Percentiles rank a stretch among this genome's conserved stretches.
phyloP scores from a whole-genome alignment of 2,113 vertebrate genomes.

The Plotosus lineatus region DNA sequence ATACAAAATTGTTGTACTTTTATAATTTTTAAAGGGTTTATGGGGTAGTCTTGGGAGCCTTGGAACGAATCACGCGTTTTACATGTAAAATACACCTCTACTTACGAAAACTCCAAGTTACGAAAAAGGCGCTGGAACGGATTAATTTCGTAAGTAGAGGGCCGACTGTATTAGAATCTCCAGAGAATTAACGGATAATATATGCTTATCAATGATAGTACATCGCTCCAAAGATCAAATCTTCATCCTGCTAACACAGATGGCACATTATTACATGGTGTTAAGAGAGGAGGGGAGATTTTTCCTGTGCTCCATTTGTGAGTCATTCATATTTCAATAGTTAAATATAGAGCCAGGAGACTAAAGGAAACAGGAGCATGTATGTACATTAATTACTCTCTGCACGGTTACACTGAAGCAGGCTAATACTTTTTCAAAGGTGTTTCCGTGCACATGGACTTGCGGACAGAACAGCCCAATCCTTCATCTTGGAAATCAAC shows the following conservation, averaged over 20 bases:
- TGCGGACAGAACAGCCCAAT: conserved; percentile 59
- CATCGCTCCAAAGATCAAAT: conserved; percentile 28
- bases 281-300: conserved; percentile 57
- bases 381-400: conserved; percentile 68
- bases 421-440: too few relatives aligned
- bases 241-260: conserved; percentile 45
- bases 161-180: too few relatives aligned
- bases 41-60: too few relatives aligned
- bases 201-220: conserved; percentile 2
- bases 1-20: too few relatives aligned
- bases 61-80: too few relatives aligned
- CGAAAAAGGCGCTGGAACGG: too few relatives aligned
- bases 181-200: neutral
- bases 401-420: conserved; percentile 57
- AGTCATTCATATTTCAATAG: conserved; percentile 69
- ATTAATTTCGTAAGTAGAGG: too few relatives aligned
- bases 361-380: conserved; percentile 64
- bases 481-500: conserved; percentile 47
- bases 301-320: conserved; percentile 57
- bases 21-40: too few relatives aligned
- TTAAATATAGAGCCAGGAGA: conserved; percentile 47
- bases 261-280: conserved; percentile 59
- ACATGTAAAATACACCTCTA: too few relatives aligned
- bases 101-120: too few relatives aligned
- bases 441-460: conserved; percentile 55